Evolutionary conservation across 2,797 vertebrate genomes (phyloP).

Genomic region (Hylomyscus alleni): DNA sequence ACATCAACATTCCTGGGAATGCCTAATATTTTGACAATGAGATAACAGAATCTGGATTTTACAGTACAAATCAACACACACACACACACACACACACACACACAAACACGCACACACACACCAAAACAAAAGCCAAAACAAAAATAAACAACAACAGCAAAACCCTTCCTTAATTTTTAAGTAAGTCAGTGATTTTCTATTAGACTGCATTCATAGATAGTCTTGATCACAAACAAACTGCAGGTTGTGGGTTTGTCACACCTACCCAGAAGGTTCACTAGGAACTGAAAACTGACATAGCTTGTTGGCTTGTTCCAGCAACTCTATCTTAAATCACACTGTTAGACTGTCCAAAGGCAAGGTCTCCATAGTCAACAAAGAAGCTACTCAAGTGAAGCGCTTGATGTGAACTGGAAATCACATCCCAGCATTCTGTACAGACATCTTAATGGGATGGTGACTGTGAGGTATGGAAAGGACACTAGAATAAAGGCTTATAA

Average conservation of each 20-base stretch:
- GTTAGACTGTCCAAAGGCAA: background rate
- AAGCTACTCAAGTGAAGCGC: background rate
- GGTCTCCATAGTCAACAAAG: background rate
- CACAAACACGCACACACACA: no score
- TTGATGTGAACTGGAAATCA: background rate
- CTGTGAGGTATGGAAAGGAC: background rate
- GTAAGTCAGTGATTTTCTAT: background rate
- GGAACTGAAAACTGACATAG: background rate
- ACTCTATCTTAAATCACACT: background rate
- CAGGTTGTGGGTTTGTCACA: background rate
- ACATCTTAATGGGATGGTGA: background rate
- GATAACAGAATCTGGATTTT: background rate
- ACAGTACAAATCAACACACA: background rate
- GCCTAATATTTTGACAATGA: background rate
- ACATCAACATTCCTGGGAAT: background rate
- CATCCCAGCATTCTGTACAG: background rate
- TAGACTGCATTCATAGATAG: no score
- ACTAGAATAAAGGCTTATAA: background rate
- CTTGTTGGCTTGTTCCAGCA: background rate
- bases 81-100: no score
- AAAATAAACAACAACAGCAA: no score
- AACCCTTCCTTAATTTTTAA: no score
- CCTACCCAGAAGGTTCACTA: background rate
- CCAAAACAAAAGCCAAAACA: background rate
- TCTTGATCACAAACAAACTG: background rate